Evolutionary conservation across 1,140 invertebrate genomes (phyloP).

Genomic region (Grapholita molesta): DNA sequence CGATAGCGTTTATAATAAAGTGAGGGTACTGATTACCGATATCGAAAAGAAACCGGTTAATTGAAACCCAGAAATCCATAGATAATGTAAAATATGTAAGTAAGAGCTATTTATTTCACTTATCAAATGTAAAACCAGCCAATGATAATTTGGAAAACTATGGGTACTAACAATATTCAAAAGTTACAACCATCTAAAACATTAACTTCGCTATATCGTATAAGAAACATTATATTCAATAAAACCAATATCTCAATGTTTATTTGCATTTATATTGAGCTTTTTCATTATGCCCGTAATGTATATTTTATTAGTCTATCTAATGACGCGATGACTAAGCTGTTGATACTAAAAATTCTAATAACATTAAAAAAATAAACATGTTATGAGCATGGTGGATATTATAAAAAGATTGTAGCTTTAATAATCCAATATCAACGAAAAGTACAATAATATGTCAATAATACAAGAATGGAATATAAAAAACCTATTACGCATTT

Average conservation of each 20-base stretch:
- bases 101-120: not conserved
- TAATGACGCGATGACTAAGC: not conserved
- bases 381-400: no score
- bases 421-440: no score
- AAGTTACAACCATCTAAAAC: not conserved
- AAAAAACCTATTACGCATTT: no score
- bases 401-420: no score
- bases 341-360: no score
- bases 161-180: not conserved
- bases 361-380: no score
- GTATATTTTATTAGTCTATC: slow-evolving; percentile 12
- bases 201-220: not conserved
- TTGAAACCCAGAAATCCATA: no score
- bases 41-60: no score
- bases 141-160: not conserved
- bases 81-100: not conserved
- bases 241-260: not conserved
- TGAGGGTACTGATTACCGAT: no score
- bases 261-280: not conserved
- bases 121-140: not conserved
- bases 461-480: no score
- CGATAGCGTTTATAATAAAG: no score
- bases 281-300: not conserved
- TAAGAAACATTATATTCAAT: not conserved
- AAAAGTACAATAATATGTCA: no score